These are phyloP conservation scores for Hyposoter dolosus DNA, from an alignment of 2,888 invertebrate genomes.

Conservation along the genomic window DNA sequence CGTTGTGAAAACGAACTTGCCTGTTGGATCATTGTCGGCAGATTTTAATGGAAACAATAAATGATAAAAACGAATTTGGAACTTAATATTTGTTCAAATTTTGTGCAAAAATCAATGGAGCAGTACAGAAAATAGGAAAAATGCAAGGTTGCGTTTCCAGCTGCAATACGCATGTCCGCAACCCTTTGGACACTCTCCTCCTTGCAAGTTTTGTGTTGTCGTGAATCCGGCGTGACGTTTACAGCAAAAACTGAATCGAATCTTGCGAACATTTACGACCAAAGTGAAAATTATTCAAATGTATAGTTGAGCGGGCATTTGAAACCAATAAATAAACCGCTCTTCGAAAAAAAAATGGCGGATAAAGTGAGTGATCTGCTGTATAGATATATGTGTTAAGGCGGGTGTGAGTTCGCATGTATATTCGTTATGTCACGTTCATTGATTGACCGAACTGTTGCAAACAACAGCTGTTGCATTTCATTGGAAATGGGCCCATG, in stretches of 20 bases:
- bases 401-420: slow-evolving; percentile 25
- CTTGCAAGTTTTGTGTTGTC: slow-evolving; percentile 30
- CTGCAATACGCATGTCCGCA: slow-evolving; percentile 70
- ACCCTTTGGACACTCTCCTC: slow-evolving; percentile 52
- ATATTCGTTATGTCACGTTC: slow-evolving; percentile 43
- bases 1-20: too few species aligned
- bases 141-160: slow-evolving; percentile 32
- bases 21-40: too few species aligned
- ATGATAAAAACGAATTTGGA: slow-evolving; percentile 1
- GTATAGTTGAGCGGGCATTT: slow-evolving; percentile 46
- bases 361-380: slow-evolving; percentile 66
- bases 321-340: slow-evolving; percentile 38
- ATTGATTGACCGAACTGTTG: slow-evolving; percentile 55
- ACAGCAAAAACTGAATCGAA: slow-evolving; percentile 28
- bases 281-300: slow-evolving; percentile 39
- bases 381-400: background rate
- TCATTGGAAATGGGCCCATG: slow-evolving; percentile 2
- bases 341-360: slow-evolving; percentile 64
- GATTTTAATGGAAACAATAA: background rate
- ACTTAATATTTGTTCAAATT: background rate
- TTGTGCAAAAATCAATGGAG: slow-evolving; percentile 50
- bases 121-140: slow-evolving; percentile 18
- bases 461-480: slow-evolving; percentile 58
- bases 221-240: slow-evolving; percentile 38
- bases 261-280: background rate